Evolutionary conservation across 2,113 vertebrate genomes (phyloP).

Genomic region (Bolborhynchus lineola): DNA sequence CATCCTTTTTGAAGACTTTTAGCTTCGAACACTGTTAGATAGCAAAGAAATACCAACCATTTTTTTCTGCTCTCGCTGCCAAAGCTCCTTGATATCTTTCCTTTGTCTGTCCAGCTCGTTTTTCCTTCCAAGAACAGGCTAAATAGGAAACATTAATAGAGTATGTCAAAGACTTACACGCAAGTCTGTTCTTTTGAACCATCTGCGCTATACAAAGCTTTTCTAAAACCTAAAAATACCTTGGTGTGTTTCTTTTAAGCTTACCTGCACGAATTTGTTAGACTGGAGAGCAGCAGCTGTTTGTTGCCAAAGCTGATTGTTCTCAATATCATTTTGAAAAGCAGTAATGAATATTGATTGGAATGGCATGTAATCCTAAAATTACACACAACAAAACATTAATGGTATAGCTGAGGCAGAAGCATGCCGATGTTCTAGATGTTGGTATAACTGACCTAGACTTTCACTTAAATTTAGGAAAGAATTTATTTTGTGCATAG

Average conservation of each 20-base stretch:
- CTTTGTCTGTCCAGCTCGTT: slow-evolving; percentile 94
- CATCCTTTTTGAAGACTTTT: not conserved
- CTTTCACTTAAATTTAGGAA: not conserved
- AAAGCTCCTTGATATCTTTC: slow-evolving; percentile 96
- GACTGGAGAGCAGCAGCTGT: slow-evolving; percentile 88
- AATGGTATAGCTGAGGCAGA: not conserved
- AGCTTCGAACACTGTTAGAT: not conserved
- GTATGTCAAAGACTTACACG: not conserved
- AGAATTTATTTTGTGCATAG: not conserved
- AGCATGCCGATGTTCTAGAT: not conserved
- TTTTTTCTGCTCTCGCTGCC: slow-evolving; percentile 96
- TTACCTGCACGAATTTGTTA: slow-evolving; percentile 96
- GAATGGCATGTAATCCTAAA: slow-evolving; percentile 95
- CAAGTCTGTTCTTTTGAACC: not conserved
- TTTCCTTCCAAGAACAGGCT: slow-evolving; percentile 93
- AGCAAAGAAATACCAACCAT: slow-evolving; percentile 78
- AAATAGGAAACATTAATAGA: slow-evolving; percentile 11
- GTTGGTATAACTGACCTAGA: not conserved
- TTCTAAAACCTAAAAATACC: not conserved
- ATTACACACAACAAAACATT: slow-evolving; percentile 27
- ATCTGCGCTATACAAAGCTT: not conserved
- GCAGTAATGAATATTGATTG: slow-evolving; percentile 87
- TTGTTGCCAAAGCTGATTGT: slow-evolving; percentile 87
- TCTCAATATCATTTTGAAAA: slow-evolving; percentile 90
- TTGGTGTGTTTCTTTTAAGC: not conserved